Evolutionary conservation across 2,113 vertebrate species (phyloP).

Genomic region (Oriolus oriolus): DNA sequence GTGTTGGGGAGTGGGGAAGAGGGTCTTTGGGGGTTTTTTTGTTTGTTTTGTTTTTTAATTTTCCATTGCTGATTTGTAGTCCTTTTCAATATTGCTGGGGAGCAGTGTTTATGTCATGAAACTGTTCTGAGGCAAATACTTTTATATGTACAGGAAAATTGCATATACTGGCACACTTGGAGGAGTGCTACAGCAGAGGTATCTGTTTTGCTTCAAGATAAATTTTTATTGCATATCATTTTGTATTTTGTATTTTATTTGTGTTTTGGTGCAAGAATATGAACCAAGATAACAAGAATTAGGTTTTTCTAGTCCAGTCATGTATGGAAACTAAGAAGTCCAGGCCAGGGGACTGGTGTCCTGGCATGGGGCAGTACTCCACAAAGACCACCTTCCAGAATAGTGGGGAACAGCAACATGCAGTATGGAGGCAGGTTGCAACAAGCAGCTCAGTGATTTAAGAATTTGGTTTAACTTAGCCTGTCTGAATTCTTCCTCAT

Average conservation of each 20-base stretch:
- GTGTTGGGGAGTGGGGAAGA: not conserved
- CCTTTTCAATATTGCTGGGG: not conserved
- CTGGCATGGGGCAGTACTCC: not conserved
- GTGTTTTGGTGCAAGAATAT: not conserved
- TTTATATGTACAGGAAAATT: not conserved
- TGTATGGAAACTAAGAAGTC: not conserved
- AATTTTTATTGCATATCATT: not conserved
- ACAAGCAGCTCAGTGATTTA: not conserved
- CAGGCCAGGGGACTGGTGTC: not conserved
- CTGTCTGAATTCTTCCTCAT: not conserved
- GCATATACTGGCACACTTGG: not conserved
- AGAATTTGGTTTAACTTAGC: not conserved
- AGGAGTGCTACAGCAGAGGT: not conserved
- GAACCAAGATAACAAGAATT: not conserved
- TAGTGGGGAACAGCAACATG: not conserved
- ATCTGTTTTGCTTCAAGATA: not conserved
- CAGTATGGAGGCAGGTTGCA: not conserved
- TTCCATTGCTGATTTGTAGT: not conserved
- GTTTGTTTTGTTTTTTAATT: not conserved
- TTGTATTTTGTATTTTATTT: not conserved
- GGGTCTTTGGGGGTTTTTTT: not conserved
- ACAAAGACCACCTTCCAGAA: not conserved
- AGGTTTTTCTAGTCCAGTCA: not conserved
- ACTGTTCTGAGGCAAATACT: not conserved
- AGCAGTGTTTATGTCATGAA: not conserved